Conservation (phyloP, 2,113 vertebrate species). For the Nothoprocta pentlandii region DNA sequence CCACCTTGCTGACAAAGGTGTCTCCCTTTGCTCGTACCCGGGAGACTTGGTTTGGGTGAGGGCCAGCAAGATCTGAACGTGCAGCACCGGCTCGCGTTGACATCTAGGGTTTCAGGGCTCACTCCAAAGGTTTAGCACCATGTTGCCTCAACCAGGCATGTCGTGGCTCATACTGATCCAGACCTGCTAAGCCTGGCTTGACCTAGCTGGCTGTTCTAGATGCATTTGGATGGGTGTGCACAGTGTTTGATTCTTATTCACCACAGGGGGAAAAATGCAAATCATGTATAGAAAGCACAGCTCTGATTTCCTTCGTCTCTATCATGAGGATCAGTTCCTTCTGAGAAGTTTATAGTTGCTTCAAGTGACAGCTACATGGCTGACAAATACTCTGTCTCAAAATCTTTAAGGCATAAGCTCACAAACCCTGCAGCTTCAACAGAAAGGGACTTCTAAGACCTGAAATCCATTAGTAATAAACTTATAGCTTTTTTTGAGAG, state of each 20-base stretch:
- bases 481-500: not conserved
- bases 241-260: not conserved
- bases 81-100: not conserved
- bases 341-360: not conserved
- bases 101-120: not conserved
- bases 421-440: not conserved
- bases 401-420: not conserved
- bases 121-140: not conserved
- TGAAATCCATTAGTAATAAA: not conserved
- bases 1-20: conserved; percentile 12
- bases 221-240: not conserved
- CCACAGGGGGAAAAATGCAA: conserved; percentile 38
- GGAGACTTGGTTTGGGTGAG: not conserved
- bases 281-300: not conserved
- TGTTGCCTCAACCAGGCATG: not conserved
- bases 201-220: conserved; percentile 32
- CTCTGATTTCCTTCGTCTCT: not conserved
- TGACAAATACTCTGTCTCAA: conserved; percentile 2
- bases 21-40: not conserved
- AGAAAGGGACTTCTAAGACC: not conserved
- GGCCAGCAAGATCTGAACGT: not conserved
- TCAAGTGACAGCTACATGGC: not conserved
- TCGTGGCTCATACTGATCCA: conserved; percentile 13
- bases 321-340: not conserved
- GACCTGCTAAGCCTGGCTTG: conserved; percentile 50